Percentiles rank a stretch among this genome's conserved stretches.
Evolutionary conservation across 2,888 invertebrate species (phyloP).

Genomic region (Isoperla grammatica): DNA sequence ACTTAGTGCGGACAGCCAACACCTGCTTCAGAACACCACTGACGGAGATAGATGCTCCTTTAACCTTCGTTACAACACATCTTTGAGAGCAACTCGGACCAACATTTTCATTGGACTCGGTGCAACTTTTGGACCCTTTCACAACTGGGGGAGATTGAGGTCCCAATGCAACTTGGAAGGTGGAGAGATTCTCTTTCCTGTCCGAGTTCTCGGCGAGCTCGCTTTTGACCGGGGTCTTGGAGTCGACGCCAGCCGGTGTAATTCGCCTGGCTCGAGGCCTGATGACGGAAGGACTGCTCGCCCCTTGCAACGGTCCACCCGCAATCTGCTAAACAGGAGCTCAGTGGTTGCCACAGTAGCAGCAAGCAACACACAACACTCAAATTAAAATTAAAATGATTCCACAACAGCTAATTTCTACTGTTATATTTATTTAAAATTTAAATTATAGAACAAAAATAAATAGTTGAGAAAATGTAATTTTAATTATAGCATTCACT

Average conservation of each 20-base stretch:
- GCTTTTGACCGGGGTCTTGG: not conserved
- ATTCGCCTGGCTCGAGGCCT: conserved; percentile 13
- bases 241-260: conserved; percentile 11
- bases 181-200: conserved; percentile 24
- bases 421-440: not conserved
- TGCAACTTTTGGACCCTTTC: conserved; percentile 13
- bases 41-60: conserved; percentile 5
- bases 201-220: conserved; percentile 11
- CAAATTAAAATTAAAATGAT: no score
- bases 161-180: conserved; percentile 3
- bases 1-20: conserved; percentile 21
- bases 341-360: not conserved
- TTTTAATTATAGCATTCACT: conserved; percentile 2
- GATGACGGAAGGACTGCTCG: no score
- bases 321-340: conserved; percentile 14
- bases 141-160: conserved; percentile 11
- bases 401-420: not conserved
- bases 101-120: conserved; percentile 26
- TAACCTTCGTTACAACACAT: conserved; percentile 16
- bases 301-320: not conserved
- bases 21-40: conserved; percentile 24
- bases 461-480: not conserved
- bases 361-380: no score
- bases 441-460: not conserved
- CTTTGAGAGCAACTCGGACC: conserved; percentile 24